phyloP scores from a whole-genome alignment of 1,140 invertebrate genomes.

The Drosophila trapezifrons region DNA sequence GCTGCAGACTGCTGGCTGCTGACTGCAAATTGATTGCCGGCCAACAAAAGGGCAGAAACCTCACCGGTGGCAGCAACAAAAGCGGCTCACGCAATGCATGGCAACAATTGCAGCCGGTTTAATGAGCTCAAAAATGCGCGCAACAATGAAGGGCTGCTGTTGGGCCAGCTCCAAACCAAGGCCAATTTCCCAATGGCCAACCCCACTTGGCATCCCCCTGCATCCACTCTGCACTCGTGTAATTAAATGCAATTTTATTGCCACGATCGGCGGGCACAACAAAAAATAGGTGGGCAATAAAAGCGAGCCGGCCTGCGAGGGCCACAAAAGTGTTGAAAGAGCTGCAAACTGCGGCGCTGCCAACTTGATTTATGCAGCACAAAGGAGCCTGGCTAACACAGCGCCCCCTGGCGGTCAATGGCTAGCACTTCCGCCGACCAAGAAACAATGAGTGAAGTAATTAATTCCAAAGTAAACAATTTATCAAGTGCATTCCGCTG shows the following conservation, averaged over 20 bases:
- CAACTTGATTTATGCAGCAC: conserved; percentile 76
- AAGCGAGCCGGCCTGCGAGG: conserved; percentile 30
- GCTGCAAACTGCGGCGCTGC: conserved; percentile 62
- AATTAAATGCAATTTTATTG: conserved; percentile 82
- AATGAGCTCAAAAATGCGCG: conserved; percentile 79
- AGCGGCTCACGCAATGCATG: conserved; percentile 57
- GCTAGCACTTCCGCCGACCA: conserved; percentile 52
- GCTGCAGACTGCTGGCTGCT: conserved; percentile 70
- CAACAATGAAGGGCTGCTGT: conserved; percentile 65
- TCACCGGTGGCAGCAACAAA: conserved; percentile 24
- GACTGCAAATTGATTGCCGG: conserved; percentile 78
- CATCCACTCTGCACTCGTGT: conserved; percentile 43
- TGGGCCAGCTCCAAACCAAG: conserved; percentile 38
- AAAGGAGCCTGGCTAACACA: conserved; percentile 20
- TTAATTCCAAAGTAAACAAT: conserved; percentile 81
- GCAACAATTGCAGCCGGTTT: conserved; percentile 74
- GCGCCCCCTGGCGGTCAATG: conserved; percentile 44
- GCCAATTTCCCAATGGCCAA: conserved; percentile 53
- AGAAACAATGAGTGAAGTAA: conserved; percentile 76
- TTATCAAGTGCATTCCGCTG: conserved; percentile 65
- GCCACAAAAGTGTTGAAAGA: conserved; percentile 68
- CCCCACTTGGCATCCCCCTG: conserved; percentile 3
- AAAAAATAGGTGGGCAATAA: conserved; percentile 61
- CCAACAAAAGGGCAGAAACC: conserved; percentile 39
- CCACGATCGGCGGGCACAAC: conserved; percentile 64